Percentiles rank a stretch among this genome's conserved stretches.
Evolutionary conservation across 1,140 invertebrate genomes (phyloP).

Genomic region (Octopus bimaculoides): DNA sequence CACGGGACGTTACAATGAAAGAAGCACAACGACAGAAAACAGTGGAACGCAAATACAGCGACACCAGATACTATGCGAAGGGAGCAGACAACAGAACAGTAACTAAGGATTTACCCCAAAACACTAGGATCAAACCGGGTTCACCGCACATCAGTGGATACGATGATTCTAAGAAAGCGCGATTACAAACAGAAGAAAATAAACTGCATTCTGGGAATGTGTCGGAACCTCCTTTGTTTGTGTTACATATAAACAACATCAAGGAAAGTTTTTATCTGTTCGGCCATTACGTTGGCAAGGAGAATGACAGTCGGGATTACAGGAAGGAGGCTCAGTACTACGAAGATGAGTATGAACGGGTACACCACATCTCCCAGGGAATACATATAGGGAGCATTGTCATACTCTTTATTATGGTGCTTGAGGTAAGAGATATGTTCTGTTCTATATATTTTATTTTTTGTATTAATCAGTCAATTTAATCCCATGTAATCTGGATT

Average conservation of each 20-base stretch:
- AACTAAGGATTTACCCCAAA: neutral
- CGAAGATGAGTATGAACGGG: constrained; percentile 22
- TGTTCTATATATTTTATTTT: too few relatives aligned
- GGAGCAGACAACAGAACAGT: constrained; percentile 3
- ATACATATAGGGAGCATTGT: constrained; percentile 30
- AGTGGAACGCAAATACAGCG: neutral
- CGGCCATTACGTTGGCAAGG: constrained; percentile 22
- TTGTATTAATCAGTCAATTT: too few relatives aligned
- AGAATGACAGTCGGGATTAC: constrained; percentile 15
- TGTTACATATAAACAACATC: constrained; percentile 31
- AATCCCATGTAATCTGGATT: too few relatives aligned
- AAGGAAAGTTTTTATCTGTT: constrained; percentile 32
- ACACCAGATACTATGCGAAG: neutral
- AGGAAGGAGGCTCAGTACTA: constrained; percentile 23
- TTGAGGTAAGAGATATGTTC: constrained; percentile 26
- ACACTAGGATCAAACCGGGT: neutral
- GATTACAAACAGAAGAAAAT: neutral
- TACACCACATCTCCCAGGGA: constrained; percentile 30
- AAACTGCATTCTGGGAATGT: neutral
- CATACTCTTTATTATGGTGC: constrained; percentile 33
- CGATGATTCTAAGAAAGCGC: neutral
- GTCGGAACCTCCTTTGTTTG: constrained; percentile 23
- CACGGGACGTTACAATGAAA: neutral
- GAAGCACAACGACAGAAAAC: neutral
- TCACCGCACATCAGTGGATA: neutral